Conservation (phyloP, 2,888 invertebrate genomes). For the Drosophila koepferae region DNA sequence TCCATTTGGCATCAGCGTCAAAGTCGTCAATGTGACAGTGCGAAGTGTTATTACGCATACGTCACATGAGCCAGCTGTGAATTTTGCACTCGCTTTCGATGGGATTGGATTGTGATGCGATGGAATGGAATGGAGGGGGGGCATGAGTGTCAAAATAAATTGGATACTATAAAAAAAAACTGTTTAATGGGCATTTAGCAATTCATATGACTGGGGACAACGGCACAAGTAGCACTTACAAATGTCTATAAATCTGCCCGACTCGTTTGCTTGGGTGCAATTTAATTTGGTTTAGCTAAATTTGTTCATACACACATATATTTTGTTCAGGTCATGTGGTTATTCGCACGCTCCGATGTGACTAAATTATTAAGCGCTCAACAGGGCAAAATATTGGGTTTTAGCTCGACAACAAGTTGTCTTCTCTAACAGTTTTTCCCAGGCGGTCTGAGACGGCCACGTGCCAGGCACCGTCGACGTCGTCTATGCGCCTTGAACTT, state of each 20-base stretch:
- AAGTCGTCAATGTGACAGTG: conserved; percentile 19
- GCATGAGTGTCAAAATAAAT: conserved; percentile 10
- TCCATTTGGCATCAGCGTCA: conserved; percentile 22
- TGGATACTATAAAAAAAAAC: conserved; percentile 5
- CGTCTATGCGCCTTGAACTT: conserved; percentile 37
- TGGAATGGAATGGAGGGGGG: neutral
- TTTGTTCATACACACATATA: neutral
- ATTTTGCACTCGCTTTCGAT: conserved; percentile 41
- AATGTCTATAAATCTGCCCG: conserved; percentile 31
- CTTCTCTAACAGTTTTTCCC: conserved; percentile 43
- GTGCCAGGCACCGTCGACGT: conserved; percentile 23
- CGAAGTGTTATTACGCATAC: conserved; percentile 42
- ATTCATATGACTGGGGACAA: conserved; percentile 13
- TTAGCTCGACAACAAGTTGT: conserved; percentile 52
- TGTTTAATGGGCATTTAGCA: conserved; percentile 52
- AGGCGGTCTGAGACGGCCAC: conserved; percentile 27
- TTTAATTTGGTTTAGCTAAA: neutral
- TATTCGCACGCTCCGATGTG: conserved; percentile 37
- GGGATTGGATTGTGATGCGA: neutral
- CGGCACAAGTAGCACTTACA: neutral
- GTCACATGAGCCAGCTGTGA: conserved; percentile 33
- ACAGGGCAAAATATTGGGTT: conserved; percentile 25
- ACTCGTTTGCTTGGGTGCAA: conserved; percentile 2
- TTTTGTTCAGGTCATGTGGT: conserved; percentile 35
- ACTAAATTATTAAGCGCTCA: conserved; percentile 45